Base-by-base conservation (phyloP, 2,888 invertebrate species). In the Pinctada fucata region DNA sequence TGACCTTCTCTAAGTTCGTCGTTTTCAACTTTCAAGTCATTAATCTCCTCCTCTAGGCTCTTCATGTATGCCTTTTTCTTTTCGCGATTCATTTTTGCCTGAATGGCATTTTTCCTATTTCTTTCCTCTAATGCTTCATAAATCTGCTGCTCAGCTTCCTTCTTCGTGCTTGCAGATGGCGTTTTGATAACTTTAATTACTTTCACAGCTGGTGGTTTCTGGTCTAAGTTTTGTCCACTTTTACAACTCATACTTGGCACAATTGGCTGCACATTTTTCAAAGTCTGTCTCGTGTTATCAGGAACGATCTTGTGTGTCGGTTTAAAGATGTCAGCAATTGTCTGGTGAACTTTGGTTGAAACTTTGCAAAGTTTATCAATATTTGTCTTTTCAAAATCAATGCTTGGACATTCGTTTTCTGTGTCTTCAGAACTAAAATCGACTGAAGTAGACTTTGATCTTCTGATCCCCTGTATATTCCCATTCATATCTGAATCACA, bases 61-160 rank as follows among this genome's bases (percentile, higher is more conserved):
- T 86, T 84, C 3, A 91, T 86, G 72, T 90, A 91, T 0, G 79
- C 86, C 85, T 91, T 91, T 81, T 91, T 91, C 85, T 88, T 91
- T 78, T 90, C 87, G 3, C 91, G 83, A 76, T 91, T 90, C 3
- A 88, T 49, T 79, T 89, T 88, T 2, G 91, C 91, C 70, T 89
- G 88, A 13, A 86, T 75, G 13, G 90, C 91, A 86, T 90, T 90
- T 77, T 90, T 90, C 66, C 83, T 83, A 72, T 87, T 90, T 75
- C 84, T 82, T 6, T 88, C 88, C 51, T 88, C 88, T 52, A 88
- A 72, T 4, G 87, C 88, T 77, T 86, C 80, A 65, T 82, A 49
- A 3, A 88, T 77, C 51, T 84, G 77, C 58, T 82, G 78, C 49
- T 83, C 85, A 13, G 86, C 79, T 10, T 83, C 83, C 64, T 73